Evolutionary conservation across 2,113 vertebrate species (phyloP), one percentile per base, ranked within the genome.

Genomic region (Syngnathus typhle): DNA sequence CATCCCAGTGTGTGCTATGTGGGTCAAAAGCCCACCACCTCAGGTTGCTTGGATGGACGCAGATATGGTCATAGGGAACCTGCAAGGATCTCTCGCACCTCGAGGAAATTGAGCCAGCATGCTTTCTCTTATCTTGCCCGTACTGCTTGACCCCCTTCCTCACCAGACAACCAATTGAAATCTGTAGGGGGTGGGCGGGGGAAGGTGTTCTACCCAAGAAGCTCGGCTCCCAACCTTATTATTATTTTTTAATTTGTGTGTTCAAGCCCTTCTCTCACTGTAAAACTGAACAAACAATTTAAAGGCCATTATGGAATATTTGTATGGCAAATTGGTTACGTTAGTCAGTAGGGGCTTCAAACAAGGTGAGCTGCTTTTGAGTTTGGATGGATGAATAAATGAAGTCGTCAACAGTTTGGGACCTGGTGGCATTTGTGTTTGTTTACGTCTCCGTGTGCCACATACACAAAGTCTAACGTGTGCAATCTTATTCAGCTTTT

Each of bases 61-160:
- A 85, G 84, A 82, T 80, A 23, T 78, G 74, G 75, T 83, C 67
- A 79, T 64, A 62, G 86, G 87, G 74, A 63, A 74, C 82, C 70
- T 65, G 66, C 68, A 58, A 73, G 72, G 74, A 80, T 79, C 82
- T 77, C 73, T 77, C 73, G 68, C 74, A 68, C 73, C 71, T 78
- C 66, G 78, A 70, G 83, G 78, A 90, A 89, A 89, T 90, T 86
- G 86, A 88, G 85, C 74, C 88, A 90, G 89, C 88, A 89, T 85
- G 89, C 71, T 70, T 74, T 74, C 82, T 62, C 85, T 87, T 90
- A 90, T 92, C 90, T 89, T 55, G 51, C 70, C 73, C 75, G 76
- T 80, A 87, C 84, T 62, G 79, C 79, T 82, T 84, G 82, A 89
- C 81, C 86, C 82, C 82, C 79, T 81, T 84, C 70, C 27, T 32